These are phyloP conservation scores for Zaprionus davidi DNA, from an alignment of 1,140 invertebrate species.

Conservation along the genomic window DNA sequence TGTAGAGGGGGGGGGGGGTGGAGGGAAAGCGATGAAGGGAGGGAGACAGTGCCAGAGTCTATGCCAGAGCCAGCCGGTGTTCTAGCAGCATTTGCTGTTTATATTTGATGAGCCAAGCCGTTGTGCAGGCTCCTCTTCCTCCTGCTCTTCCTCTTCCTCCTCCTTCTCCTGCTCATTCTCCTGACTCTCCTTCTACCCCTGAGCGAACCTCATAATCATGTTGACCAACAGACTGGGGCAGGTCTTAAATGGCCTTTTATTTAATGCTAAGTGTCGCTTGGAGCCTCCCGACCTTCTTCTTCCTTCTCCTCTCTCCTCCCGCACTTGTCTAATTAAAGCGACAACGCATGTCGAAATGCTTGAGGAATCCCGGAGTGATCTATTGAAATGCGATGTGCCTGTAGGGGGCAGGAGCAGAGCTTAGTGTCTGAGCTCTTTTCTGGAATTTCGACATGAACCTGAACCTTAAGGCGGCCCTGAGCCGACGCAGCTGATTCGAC, in stretches of 20 bases:
- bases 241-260: slow-evolving; percentile 78
- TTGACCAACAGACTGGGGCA: slow-evolving; percentile 33
- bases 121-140: too few relatives aligned
- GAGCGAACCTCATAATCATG: slow-evolving; percentile 34
- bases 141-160: too few relatives aligned
- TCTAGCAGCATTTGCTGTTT: slow-evolving; percentile 26
- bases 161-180: slow-evolving; percentile 16
- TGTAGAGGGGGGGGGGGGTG: neutral
- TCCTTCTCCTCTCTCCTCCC: too few relatives aligned
- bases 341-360: slow-evolving; percentile 47
- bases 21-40: neutral
- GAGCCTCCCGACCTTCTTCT: neutral
- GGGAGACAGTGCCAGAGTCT: neutral
- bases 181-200: too few relatives aligned
- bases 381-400: slow-evolving; percentile 25
- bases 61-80: neutral
- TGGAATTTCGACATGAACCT: neutral
- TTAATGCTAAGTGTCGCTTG: slow-evolving; percentile 75
- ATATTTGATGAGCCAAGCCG: slow-evolving; percentile 36
- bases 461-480: neutral
- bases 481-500: neutral
- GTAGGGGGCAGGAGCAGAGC: neutral
- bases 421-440: neutral
- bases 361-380: slow-evolving; percentile 38
- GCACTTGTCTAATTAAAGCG: slow-evolving; percentile 55